phyloP scores from a whole-genome alignment of 2,113 vertebrate genomes.

The Cinclus mexicanus region DNA sequence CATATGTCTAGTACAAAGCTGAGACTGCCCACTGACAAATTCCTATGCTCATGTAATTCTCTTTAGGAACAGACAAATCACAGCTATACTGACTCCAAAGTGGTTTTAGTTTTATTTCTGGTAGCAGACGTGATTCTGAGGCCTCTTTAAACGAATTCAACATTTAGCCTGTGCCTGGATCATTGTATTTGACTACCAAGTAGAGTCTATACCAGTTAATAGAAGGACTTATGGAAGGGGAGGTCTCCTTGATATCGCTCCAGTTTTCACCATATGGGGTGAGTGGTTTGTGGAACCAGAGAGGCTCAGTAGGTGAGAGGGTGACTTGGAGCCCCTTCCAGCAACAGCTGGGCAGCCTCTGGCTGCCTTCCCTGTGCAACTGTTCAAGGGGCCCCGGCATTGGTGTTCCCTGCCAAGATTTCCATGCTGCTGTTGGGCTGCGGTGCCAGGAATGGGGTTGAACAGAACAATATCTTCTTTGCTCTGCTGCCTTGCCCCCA shows the following conservation, averaged over 20 bases:
- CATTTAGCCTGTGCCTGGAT: background rate
- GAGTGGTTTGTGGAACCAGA: background rate
- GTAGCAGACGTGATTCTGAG: background rate
- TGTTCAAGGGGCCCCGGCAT: background rate
- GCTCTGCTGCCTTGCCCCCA: background rate
- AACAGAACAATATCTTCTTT: conserved; percentile 13
- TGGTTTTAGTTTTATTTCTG: background rate
- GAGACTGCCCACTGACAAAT: conserved; percentile 25
- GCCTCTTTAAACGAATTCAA: background rate
- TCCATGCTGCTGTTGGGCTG: background rate
- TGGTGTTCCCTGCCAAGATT: background rate
- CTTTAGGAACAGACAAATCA: background rate
- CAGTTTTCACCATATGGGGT: background rate
- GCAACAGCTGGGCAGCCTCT: conserved; percentile 28
- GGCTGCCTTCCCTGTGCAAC: background rate
- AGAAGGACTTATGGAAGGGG: background rate
- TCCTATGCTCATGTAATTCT: background rate
- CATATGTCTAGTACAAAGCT: conserved; percentile 14
- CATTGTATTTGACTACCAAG: background rate
- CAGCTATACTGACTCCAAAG: background rate
- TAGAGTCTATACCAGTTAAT: background rate
- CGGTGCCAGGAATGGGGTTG: background rate
- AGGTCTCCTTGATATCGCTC: background rate
- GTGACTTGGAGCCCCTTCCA: background rate
- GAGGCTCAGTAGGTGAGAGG: background rate